Conservation (phyloP, 92 coral and sea anemone species). For the Phenganax marumi region DNA sequence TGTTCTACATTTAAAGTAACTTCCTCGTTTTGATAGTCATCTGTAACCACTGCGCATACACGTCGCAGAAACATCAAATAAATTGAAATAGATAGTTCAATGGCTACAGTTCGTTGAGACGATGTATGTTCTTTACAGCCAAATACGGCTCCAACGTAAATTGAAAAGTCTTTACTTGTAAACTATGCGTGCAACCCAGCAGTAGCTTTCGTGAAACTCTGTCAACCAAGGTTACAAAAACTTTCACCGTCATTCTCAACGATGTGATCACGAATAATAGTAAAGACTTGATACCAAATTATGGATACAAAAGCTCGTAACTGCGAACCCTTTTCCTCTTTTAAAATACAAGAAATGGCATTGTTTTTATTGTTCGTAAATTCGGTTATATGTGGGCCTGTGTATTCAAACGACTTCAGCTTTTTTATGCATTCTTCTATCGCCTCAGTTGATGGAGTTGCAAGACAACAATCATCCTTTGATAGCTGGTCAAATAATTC, state of each 20-base stretch:
- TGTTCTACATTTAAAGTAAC: conserved; percentile 31
- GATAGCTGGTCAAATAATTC: not conserved
- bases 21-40: conserved; percentile 12
- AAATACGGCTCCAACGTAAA: conserved; percentile 37
- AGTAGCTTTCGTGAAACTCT: not conserved
- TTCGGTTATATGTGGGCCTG: not conserved
- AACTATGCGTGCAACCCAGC: conserved; percentile 28
- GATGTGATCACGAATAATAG: not conserved
- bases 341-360: conserved; percentile 5
- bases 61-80: conserved; percentile 25
- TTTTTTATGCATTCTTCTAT: too few species aligned
- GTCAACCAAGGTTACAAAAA: not conserved
- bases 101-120: conserved; percentile 32
- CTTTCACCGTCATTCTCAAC: not conserved
- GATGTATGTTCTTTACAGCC: not conserved
- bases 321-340: not conserved
- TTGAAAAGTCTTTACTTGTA: conserved; percentile 24
- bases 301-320: not conserved
- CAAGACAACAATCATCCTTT: conserved; percentile 13
- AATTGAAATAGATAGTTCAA: conserved; percentile 26
- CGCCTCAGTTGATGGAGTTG: conserved; percentile 13
- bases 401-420: conserved; percentile 20
- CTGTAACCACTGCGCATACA: conserved; percentile 6
- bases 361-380: conserved; percentile 18
- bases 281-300: not conserved